Evolutionary conservation across 2,797 vertebrate genomes (phyloP).

Genomic region (Phalanger gymnotis): DNA sequence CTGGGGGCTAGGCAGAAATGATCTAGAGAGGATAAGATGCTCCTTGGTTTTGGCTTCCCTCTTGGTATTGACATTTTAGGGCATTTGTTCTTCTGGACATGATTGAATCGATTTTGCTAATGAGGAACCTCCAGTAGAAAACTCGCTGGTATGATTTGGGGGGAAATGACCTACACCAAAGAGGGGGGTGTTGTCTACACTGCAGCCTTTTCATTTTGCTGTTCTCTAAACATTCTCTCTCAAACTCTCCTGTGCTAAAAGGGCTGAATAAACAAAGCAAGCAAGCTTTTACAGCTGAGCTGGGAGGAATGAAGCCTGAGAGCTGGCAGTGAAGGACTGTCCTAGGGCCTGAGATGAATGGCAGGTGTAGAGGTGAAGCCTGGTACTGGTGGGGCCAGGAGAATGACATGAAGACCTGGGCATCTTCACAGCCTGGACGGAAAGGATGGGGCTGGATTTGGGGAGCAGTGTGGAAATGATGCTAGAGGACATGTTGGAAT

Average conservation of each 20-base stretch:
- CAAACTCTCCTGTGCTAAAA: not conserved
- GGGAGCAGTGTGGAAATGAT: not conserved
- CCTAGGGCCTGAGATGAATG: not conserved
- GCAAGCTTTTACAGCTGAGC: not conserved
- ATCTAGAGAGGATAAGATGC: not conserved
- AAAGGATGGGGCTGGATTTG: not conserved
- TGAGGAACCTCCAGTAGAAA: conserved; percentile 29
- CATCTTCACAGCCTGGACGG: not conserved
- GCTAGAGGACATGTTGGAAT: not conserved
- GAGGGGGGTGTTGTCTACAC: not conserved
- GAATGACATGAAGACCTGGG: not conserved
- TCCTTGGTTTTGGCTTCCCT: not conserved
- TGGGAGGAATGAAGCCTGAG: not conserved
- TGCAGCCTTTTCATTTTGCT: conserved; percentile 17
- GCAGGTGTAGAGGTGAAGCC: not conserved
- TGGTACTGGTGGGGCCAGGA: too few species aligned
- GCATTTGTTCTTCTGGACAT: conserved; percentile 31
- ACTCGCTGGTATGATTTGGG: conserved; percentile 31
- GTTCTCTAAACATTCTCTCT: not conserved
- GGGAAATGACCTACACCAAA: conserved; percentile 14
- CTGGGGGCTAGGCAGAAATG: not conserved
- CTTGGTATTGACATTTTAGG: not conserved
- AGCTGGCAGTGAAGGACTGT: too few species aligned
- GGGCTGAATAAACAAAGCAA: not conserved
- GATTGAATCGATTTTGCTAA: conserved; percentile 3